These are phyloP conservation scores for Drosophila sordidula DNA, from an alignment of 2,888 invertebrate genomes.

Conservation along the genomic window DNA sequence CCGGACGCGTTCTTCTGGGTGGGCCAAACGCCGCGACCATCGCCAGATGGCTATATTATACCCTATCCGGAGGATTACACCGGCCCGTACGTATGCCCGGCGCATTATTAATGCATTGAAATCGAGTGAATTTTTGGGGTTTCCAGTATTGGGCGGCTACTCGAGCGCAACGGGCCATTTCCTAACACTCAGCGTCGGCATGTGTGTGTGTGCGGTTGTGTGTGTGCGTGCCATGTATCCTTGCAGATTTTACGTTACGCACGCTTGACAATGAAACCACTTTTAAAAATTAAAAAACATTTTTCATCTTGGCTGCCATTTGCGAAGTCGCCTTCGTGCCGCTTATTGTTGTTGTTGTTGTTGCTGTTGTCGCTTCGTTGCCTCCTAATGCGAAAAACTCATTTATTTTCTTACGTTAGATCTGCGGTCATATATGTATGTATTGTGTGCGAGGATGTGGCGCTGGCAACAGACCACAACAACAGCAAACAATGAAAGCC, in stretches of 20 bases:
- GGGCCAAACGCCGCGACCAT: constrained; percentile 91
- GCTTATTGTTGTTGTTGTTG: constrained; percentile 46
- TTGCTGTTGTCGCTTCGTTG: constrained; percentile 73
- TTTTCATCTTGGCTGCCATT: constrained; percentile 81
- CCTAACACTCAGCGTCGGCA: constrained; percentile 36
- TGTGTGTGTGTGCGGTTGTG: constrained; percentile 3
- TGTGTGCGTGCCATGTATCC: constrained; percentile 54
- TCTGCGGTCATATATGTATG: constrained; percentile 66
- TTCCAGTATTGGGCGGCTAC: constrained; percentile 50
- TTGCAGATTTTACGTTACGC: constrained; percentile 79
- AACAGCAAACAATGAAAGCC: constrained; percentile 54
- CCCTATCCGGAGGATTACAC: constrained; percentile 94
- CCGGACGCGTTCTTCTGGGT: constrained; percentile 97
- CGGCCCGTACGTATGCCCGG: constrained; percentile 88
- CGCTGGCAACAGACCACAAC: constrained; percentile 36
- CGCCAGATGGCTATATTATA: constrained; percentile 93
- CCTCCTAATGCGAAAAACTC: constrained; percentile 79
- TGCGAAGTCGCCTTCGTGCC: constrained; percentile 61
- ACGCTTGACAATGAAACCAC: constrained; percentile 83
- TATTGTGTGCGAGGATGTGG: constrained; percentile 7
- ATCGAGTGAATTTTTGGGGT: constrained; percentile 11
- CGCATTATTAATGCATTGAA: constrained; percentile 26
- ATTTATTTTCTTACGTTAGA: constrained; percentile 77
- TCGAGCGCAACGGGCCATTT: constrained; percentile 74
- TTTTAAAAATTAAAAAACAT: constrained; percentile 84